These are phyloP conservation scores for Teleopsis dalmanni DNA, from an alignment of 1,140 invertebrate species.

Conservation along the genomic window DNA sequence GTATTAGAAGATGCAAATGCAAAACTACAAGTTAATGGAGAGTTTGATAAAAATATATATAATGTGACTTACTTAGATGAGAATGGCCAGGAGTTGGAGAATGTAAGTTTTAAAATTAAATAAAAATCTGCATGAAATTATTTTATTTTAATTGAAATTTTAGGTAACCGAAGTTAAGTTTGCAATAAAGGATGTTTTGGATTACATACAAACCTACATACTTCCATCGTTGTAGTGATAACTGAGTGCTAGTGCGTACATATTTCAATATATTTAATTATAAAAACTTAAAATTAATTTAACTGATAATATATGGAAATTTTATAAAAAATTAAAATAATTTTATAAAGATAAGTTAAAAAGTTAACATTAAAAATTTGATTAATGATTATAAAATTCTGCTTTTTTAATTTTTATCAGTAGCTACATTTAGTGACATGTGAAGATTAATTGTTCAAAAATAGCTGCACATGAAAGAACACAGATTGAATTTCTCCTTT, in stretches of 20 bases:
- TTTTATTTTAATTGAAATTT: not conserved
- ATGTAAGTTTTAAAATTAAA: not conserved
- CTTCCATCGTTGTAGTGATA: slow-evolving; percentile 19
- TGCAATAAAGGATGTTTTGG: slow-evolving; percentile 29
- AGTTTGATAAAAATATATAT: not conserved
- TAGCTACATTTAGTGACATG: too few relatives aligned
- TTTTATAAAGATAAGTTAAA: too few relatives aligned
- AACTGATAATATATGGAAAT: not conserved
- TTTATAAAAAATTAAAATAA: not conserved
- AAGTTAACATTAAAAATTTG: too few relatives aligned
- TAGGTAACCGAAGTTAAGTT: slow-evolving; percentile 13
- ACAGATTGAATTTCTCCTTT: too few relatives aligned
- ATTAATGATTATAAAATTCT: too few relatives aligned
- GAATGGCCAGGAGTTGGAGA: not conserved
- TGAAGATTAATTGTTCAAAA: too few relatives aligned
- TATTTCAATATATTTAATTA: not conserved
- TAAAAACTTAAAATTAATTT: not conserved
- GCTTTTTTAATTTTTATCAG: too few relatives aligned
- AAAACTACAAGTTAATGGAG: not conserved
- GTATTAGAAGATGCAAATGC: not conserved
- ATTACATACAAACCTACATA: slow-evolving; percentile 32
- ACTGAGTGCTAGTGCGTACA: not conserved
- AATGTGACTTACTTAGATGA: slow-evolving; percentile 1
- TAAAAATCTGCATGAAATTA: not conserved
- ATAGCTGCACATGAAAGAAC: too few relatives aligned